Conservation (phyloP, 1,140 invertebrate genomes). For the Bombus confusus region DNA sequence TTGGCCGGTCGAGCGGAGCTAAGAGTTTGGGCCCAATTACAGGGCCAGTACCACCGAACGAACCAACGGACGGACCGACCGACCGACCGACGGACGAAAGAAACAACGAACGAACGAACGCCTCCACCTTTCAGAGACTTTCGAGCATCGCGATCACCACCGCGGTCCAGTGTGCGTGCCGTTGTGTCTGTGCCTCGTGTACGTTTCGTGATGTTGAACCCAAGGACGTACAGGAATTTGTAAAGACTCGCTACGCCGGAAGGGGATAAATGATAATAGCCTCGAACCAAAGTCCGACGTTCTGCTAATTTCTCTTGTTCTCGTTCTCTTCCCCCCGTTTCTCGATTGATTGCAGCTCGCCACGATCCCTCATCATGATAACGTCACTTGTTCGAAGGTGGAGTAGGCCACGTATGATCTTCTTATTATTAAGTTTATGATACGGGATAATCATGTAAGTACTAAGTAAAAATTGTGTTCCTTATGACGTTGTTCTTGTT, state of each 20-base stretch:
- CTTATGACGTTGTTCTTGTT: no score
- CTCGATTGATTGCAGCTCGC: not conserved
- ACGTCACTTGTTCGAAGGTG: not conserved
- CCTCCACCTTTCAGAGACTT: constrained; percentile 76
- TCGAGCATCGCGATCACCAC: constrained; percentile 68
- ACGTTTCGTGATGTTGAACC: constrained; percentile 64
- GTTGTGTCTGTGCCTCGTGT: constrained; percentile 15
- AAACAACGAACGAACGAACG: constrained; percentile 66
- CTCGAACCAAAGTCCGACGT: constrained; percentile 41
- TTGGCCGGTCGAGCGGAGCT: constrained; percentile 78
- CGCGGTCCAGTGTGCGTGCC: constrained; percentile 41
- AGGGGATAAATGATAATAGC: constrained; percentile 64
- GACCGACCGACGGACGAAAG: constrained; percentile 40
- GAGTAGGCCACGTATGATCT: not conserved
- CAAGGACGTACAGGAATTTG: constrained; percentile 67
- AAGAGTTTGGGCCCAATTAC: constrained; percentile 82
- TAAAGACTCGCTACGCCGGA: constrained; percentile 51
- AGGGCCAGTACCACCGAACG: constrained; percentile 82
- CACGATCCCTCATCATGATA: not conserved
- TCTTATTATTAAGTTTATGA: not conserved
- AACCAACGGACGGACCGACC: constrained; percentile 64
- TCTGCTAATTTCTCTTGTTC: constrained; percentile 22
- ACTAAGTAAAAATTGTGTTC: not conserved
- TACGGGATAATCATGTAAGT: not conserved
- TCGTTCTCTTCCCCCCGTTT: not conserved